Evolutionary conservation across 2,113 vertebrate species (phyloP).

Genomic region (Montifringilla adamsi): DNA sequence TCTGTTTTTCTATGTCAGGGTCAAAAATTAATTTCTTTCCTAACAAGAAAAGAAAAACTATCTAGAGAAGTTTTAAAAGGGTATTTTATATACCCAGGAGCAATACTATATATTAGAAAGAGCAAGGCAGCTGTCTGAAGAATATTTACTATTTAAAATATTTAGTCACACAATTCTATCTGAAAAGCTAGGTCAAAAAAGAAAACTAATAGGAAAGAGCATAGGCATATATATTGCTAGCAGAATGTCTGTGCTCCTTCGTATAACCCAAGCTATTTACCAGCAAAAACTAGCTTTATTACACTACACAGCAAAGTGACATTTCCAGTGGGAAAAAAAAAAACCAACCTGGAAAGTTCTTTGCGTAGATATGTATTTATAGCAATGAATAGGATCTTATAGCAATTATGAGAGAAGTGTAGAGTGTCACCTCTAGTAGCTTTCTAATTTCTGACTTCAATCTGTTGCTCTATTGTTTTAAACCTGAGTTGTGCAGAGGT

Average conservation of each 20-base stretch:
- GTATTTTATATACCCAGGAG: neutral
- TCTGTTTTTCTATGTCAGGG: neutral
- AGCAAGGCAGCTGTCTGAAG: neutral
- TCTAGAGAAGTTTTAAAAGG: neutral
- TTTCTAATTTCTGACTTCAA: conserved; percentile 14
- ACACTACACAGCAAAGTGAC: neutral
- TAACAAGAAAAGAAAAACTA: neutral
- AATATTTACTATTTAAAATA: neutral
- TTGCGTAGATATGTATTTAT: neutral
- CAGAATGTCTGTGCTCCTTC: neutral
- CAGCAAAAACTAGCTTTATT: neutral
- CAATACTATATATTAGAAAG: neutral
- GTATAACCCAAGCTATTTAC: neutral
- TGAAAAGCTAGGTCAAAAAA: neutral
- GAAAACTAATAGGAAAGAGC: neutral
- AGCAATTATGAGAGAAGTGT: neutral
- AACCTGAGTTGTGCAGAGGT: neutral
- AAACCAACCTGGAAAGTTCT: neutral
- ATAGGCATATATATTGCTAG: neutral
- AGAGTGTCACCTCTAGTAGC: neutral
- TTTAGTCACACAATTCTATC: neutral
- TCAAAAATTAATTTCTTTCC: neutral
- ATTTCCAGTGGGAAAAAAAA: neutral
- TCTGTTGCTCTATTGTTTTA: conserved; percentile 8
- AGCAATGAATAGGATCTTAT: neutral